Base-by-base conservation (phyloP, 2,888 invertebrate genomes). In the Escarpia spicata region DNA sequence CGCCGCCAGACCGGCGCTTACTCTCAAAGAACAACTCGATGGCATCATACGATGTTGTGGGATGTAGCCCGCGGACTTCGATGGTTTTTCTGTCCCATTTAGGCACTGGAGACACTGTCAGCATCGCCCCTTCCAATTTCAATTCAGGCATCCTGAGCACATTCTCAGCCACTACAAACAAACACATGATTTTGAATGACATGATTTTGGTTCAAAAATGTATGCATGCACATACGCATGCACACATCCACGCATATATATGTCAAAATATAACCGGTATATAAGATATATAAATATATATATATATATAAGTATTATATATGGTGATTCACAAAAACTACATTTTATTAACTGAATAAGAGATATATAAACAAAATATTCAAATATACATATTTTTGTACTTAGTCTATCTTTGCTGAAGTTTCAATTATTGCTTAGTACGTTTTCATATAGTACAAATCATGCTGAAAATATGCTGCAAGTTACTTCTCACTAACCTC, bases 151-250 rank as follows among this genome's bases (percentile, higher is more conserved):
- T 75, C 15, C 26, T 26, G 75, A 91, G 91, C 31, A 91, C 91
- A 43, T n/a, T 26, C 15, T 43, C 15, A 91, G 91, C 91, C 15
- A 44, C 43, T 91, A 43, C 91, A 91, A 91, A 91, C 37, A 44
- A 31, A 44, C 31, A 31, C 15, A 52, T 19, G 8, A 43, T 15
- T 44, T 43, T 15, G 37, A 37, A 37, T 37, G 37, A 37, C 1
- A 37, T 37, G 37, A 37, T 37, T 37, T 37, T 37, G 37, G 19
- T 45, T 12, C 6, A 4, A 89, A 9, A 92, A 92, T 43, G 58
- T 37, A 75, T 43, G 31, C n/a, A 44, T 92, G 58, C 91, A 43
- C 43, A 91, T 37, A 90, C 92, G 92, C 75, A 75, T 75, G 75
- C 60, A 52, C 12, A 12, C n/a, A n/a, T n/a, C n/a, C 52, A 60